Evolutionary conservation across 2,888 invertebrate genomes (phyloP).

Genomic region (Parapristionchus giblindavisi): DNA sequence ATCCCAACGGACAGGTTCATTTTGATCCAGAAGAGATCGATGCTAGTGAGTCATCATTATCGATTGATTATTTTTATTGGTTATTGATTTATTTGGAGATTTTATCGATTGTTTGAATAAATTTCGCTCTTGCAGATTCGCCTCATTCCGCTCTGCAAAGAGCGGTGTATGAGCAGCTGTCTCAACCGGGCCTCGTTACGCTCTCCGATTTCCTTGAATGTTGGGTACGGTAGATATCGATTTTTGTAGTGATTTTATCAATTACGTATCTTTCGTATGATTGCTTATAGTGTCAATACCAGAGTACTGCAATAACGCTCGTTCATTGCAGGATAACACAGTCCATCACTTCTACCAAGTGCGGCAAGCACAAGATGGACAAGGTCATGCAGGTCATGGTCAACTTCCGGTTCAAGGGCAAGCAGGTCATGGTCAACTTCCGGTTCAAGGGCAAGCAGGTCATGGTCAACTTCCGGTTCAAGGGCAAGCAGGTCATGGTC

Average conservation of each 20-base stretch:
- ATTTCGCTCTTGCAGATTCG: constrained; percentile 48
- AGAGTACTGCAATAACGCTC: no score
- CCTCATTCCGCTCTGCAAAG: constrained; percentile 68
- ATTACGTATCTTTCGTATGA: neutral
- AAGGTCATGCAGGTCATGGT: no score
- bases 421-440: no score
- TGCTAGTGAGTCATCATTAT: constrained; percentile 46
- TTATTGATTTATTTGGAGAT: neutral
- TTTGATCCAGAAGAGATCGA: constrained; percentile 61
- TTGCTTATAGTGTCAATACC: no score
- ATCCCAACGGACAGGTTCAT: constrained; percentile 56
- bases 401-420: no score
- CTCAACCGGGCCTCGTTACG: constrained; percentile 50
- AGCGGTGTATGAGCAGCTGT: constrained; percentile 61
- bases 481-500: no score
- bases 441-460: no score
- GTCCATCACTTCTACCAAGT: no score
- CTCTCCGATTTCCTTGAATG: constrained; percentile 62
- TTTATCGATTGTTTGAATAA: neutral
- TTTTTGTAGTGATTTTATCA: no score
- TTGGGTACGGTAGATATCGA: constrained; percentile 53
- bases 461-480: no score
- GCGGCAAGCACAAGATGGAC: no score
- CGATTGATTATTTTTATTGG: neutral
- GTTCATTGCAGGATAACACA: no score